Conservation (phyloP, 2,113 vertebrate species). For the Taxidea taxus region DNA sequence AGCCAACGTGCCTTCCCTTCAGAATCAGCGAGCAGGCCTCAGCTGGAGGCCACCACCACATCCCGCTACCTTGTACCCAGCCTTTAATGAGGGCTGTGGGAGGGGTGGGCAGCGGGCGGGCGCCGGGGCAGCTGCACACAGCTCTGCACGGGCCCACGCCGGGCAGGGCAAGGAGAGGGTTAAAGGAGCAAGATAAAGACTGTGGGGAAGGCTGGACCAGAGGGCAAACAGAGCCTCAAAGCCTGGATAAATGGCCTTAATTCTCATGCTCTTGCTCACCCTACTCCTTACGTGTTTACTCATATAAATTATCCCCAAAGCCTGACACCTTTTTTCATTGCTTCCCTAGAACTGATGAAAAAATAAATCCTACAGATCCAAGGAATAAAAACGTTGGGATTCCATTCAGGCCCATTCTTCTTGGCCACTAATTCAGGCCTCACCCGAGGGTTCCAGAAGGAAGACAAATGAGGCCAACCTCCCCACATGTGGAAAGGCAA, state of each 20-base stretch:
- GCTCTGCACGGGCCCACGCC: background rate
- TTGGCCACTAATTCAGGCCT: background rate
- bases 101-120: background rate
- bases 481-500: background rate
- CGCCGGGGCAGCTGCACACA: background rate
- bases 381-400: constrained; percentile 66
- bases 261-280: constrained; percentile 66
- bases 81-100: constrained; percentile 58
- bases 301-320: constrained; percentile 76
- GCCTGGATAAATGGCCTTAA: constrained; percentile 76
- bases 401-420: constrained; percentile 13
- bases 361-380: constrained; percentile 66
- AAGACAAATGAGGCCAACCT: background rate
- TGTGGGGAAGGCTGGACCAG: constrained; percentile 58
- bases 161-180: constrained; percentile 59
- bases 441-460: background rate
- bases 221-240: constrained; percentile 61
- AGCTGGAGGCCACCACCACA: constrained; percentile 53
- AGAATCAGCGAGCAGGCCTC: constrained; percentile 57
- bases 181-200: constrained; percentile 60
- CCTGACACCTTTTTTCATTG: constrained; percentile 62
- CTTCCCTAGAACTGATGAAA: constrained; percentile 66
- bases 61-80: constrained; percentile 16
- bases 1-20: constrained; percentile 38
- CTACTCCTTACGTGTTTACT: constrained; percentile 71